These are phyloP conservation scores for Bombus terrestris DNA, from an alignment of 1,140 invertebrate species.

Conservation along the genomic window DNA sequence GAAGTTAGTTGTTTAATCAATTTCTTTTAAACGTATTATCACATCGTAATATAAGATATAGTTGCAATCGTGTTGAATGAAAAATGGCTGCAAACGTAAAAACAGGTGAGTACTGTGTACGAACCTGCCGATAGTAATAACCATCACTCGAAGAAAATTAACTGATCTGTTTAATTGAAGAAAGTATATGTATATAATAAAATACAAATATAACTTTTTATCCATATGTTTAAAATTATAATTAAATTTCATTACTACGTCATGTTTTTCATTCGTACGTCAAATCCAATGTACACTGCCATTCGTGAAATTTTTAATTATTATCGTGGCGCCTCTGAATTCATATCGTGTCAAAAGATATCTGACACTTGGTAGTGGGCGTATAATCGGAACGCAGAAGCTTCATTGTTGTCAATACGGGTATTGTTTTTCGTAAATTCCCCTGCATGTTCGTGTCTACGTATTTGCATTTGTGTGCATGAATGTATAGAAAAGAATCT, in stretches of 20 bases:
- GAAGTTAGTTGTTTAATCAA: conserved; percentile 4
- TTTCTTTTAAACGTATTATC: conserved; percentile 20
- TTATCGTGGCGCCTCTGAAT: conserved; percentile 22
- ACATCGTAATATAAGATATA: conserved; percentile 17
- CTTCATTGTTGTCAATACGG: neutral
- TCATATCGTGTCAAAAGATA: neutral
- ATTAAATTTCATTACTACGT: conserved; percentile 25
- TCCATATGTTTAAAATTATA: neutral
- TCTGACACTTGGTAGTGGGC: conserved; percentile 28
- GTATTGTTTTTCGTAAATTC: neutral
- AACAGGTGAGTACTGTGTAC: conserved; percentile 73
- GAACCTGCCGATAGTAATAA: conserved; percentile 30
- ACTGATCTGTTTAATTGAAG: neutral
- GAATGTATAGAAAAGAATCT: conserved; percentile 38
- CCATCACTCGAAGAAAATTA: neutral
- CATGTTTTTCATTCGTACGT: conserved; percentile 1
- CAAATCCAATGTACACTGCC: conserved; percentile 3
- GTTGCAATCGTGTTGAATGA: conserved; percentile 48
- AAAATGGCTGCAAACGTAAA: conserved; percentile 76
- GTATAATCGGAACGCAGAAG: conserved; percentile 22
- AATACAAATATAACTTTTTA: neutral
- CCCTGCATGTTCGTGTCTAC: conserved; percentile 13
- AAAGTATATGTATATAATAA: neutral
- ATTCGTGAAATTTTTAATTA: conserved; percentile 3
- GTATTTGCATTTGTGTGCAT: conserved; percentile 22